Evolutionary conservation across 2,888 invertebrate species (phyloP), one percentile per base, ranked within the genome.

Genomic region (Aleiodes testaceus): DNA sequence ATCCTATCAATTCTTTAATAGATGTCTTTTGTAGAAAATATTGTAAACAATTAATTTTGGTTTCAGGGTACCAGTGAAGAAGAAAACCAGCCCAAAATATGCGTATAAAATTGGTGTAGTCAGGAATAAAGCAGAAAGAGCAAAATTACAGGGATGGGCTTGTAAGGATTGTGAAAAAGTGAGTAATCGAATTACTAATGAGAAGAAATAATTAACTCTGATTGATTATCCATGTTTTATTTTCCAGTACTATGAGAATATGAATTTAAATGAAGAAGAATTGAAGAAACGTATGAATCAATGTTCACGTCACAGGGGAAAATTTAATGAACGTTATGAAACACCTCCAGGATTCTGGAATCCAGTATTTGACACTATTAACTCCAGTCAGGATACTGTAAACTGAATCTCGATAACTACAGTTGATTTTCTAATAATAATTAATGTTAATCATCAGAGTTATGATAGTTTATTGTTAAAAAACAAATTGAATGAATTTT

Each of bases 271-370:
- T 2, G 82, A 87, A 1, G 80, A 85, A 53, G 87, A 89, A 79
- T 71, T 88, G 20, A 78, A 86, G 75, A 81, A 84, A 67, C 81
- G 84, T 52, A 86, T 87, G 80, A 85, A 89, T 77, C 79, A 83
- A 42, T 90, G 90, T 81, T 90, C 90, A 0, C 87, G 87, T 70
- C 90, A 90, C 78, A 81, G 88, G 76, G 85, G 86, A 63, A 87
- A 85, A 72, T 88, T 84, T 74, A 82, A 86, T 70, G 85, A 86
- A 52, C 76, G 81, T 45, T 72, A 79, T 44, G 74, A 75, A 49
- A 88, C 89, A 44, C 88, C 88, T 20, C 80, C 79, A 77, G 88
- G 84, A 72, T 87, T 86, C 74, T 88, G 88, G 88, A 79, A 88
- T 79, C 85, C 85, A 30, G 74, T 79, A 11, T 86, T 88, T 79